phyloP scores from a whole-genome alignment of 2,888 invertebrate species.

The Gonocerus acuteangulatus region DNA sequence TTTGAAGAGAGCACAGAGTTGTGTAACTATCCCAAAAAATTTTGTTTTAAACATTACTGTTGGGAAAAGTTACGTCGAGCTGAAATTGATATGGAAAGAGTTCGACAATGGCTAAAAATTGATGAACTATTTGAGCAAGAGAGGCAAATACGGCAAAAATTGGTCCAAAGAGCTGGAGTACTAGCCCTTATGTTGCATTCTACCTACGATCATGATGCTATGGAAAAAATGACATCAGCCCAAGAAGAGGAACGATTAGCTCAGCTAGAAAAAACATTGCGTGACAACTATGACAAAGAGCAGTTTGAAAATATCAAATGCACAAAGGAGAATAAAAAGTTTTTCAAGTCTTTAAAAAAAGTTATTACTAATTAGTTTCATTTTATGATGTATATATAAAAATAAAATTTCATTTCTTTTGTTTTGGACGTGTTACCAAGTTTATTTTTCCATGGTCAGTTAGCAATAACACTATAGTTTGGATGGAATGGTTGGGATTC shows the following conservation, averaged over 20 bases:
- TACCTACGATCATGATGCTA: constrained; percentile 87
- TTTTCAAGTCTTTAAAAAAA: constrained; percentile 21
- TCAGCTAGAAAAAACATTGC: constrained; percentile 29
- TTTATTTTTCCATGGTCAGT: too few species aligned
- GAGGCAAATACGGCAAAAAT: constrained; percentile 64
- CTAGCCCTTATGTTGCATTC: constrained; percentile 93
- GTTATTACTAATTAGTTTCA: not conserved
- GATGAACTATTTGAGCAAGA: constrained; percentile 93
- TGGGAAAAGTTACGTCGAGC: constrained; percentile 94
- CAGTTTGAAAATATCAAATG: constrained; percentile 31
- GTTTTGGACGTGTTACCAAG: too few species aligned
- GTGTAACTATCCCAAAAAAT: constrained; percentile 81
- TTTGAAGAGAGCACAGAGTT: constrained; percentile 79
- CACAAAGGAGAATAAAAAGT: constrained; percentile 29
- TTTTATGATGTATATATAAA: too few species aligned
- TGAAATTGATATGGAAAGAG: constrained; percentile 85
- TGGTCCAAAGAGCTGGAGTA: constrained; percentile 79
- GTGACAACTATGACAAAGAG: constrained; percentile 30
- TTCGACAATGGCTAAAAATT: constrained; percentile 73
- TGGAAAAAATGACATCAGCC: constrained; percentile 57
- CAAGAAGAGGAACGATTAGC: constrained; percentile 33
- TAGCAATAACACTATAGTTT: too few species aligned
- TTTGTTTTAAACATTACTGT: constrained; percentile 82
- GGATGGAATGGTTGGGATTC: too few species aligned
- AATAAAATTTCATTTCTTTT: too few species aligned